Evolutionary conservation across 2,888 invertebrate species (phyloP), one percentile per base, ranked within the genome.

Genomic region (Amphimallon solstitiale): DNA sequence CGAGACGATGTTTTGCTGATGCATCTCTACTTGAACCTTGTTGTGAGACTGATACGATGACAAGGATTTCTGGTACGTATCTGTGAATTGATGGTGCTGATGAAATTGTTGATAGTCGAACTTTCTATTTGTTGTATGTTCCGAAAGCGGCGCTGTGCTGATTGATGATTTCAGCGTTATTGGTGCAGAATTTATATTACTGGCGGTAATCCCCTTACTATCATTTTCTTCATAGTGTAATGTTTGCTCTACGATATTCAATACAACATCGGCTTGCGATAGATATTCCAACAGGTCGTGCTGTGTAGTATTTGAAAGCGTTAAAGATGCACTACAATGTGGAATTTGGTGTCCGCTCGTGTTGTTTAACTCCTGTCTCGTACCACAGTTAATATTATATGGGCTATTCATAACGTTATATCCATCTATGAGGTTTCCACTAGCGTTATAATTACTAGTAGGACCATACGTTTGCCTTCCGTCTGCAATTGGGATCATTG

Each of bases 381-480:
- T 89, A 80, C 92, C 91, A 76, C 91, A 91, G 68, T 92, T 92
- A 90, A 92, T 91, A 68, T 89, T 88, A 68, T 90, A 88, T 2
- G 87, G 84, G 72, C 90, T 88, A 75, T 88, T 88, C 10, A 92
- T 86, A 59, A 91, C 86, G 43, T 90, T 84, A 79, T 91, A 91
- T 66, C 88, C 87, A 77, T 89, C 91, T 56, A 85, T 84, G 3
- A 86, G 78, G 74, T 89, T 90, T 72, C 85, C 87, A 37, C 89
- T 85, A 1, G 89, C 89, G 77, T 90, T 91, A 76, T 89, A 92
- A 67, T 85, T 85, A 72, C 93, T 94, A 73, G 92, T 93, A 5
- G 94, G 94, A 1, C 93, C 93, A 78, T 94, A 94, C 80, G 93
- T 93, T 67, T 92, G 91, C 52, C 94, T 87, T 0, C 94, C 93